A percentile compares a stretch with the other conserved stretches of the same genome.
phyloP scores from a whole-genome alignment of 2,113 vertebrate species.

The Myotis brandtii region DNA sequence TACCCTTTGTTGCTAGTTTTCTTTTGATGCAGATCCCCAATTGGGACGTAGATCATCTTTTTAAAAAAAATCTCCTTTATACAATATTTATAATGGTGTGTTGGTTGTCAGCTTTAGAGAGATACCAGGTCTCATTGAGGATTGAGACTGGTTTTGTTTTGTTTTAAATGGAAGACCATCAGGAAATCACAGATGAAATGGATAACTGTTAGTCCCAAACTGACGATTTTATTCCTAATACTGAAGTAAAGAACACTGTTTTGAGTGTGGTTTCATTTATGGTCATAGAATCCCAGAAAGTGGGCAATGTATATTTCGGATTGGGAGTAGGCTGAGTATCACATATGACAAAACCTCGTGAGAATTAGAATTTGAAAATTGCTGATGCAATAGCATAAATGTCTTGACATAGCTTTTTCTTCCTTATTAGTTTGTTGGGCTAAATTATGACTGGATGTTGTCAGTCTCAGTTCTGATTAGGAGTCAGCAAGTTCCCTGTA shows the following conservation, averaged over 20 bases:
- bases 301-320: not conserved
- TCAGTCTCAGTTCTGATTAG: not conserved
- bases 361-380: conserved; percentile 43
- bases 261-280: not conserved
- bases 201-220: not conserved
- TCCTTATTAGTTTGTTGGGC: not conserved
- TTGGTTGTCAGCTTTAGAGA: not conserved
- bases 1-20: not conserved
- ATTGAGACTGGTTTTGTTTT: not conserved
- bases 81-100: not conserved
- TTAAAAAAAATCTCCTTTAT: not conserved
- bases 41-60: not conserved
- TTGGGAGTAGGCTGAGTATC: not conserved
- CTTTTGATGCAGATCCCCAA: not conserved
- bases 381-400: not conserved
- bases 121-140: not conserved
- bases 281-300: not conserved
- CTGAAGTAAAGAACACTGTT: not conserved
- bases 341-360: not conserved
- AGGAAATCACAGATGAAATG: not conserved
- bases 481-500: not conserved
- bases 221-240: not conserved
- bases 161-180: not conserved
- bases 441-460: not conserved
- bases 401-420: conserved; percentile 20